Evolutionary conservation across 2,113 vertebrate species (phyloP).

Genomic region (Corythoichthys intestinalis): DNA sequence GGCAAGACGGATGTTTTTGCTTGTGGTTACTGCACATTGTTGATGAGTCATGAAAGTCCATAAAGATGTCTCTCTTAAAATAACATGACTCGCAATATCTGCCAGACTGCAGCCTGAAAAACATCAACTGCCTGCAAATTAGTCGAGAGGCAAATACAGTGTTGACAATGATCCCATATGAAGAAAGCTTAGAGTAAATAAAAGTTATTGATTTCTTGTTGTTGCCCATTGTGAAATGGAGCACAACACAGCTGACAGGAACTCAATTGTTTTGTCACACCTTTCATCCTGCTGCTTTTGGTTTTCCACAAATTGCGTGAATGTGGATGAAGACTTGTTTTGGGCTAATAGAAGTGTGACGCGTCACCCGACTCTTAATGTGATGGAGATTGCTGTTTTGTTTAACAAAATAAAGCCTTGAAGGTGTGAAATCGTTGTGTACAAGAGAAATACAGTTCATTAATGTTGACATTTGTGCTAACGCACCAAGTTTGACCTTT

Average conservation of each 20-base stretch:
- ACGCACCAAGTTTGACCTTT: constrained; percentile 40
- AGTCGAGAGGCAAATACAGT: constrained; percentile 1
- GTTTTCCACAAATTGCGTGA: constrained; percentile 31
- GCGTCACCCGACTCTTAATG: constrained; percentile 5
- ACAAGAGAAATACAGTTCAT: background rate
- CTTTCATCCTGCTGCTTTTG: constrained; percentile 34
- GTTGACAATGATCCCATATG: background rate
- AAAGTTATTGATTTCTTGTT: constrained; percentile 27
- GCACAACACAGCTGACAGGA: constrained; percentile 34
- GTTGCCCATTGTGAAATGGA: constrained; percentile 13
- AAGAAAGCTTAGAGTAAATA: background rate
- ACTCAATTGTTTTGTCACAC: constrained; percentile 33
- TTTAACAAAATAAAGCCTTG: constrained; percentile 16
- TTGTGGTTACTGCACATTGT: background rate
- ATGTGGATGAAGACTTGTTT: constrained; percentile 19
- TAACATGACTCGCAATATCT: constrained; percentile 15
- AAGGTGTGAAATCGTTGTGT: background rate
- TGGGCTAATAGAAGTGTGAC: background rate
- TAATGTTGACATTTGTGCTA: constrained; percentile 35
- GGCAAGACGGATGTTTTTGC: constrained; percentile 13
- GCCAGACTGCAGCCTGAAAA: constrained; percentile 6
- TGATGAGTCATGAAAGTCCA: background rate
- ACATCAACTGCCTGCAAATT: constrained; percentile 30
- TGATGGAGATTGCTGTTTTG: constrained; percentile 17
- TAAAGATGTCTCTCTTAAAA: background rate